Percentiles rank a stretch among this genome's conserved stretches.
Evolutionary conservation across 2,797 vertebrate genomes (phyloP).

Genomic region (Chromis chromis): DNA sequence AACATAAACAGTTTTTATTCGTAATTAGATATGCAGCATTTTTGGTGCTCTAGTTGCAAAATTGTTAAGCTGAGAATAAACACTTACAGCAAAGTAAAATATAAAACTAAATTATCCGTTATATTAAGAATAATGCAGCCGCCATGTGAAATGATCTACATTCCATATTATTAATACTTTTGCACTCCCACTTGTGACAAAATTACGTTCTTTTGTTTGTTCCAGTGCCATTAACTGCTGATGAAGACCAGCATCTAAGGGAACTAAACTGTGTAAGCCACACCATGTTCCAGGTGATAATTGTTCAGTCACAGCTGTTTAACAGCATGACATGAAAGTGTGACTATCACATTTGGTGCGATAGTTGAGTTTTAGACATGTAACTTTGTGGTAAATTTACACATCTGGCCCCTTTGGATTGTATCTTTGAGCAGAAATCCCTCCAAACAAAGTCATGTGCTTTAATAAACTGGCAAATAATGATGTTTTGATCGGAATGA

Average conservation of each 20-base stretch:
- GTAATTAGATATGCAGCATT: neutral
- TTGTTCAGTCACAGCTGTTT: conserved; percentile 44
- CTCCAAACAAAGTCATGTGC: neutral
- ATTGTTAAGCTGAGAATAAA: neutral
- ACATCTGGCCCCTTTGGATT: neutral
- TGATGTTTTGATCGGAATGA: neutral
- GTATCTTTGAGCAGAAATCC: conserved; percentile 9
- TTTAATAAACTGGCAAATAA: neutral
- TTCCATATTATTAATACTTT: too few species aligned
- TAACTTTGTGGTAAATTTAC: neutral
- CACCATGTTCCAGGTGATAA: conserved; percentile 32
- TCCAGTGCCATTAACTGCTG: neutral
- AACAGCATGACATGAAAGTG: conserved; percentile 13
- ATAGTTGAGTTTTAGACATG: conserved; percentile 12
- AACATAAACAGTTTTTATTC: neutral
- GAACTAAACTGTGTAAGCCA: conserved; percentile 15
- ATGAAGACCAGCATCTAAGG: neutral
- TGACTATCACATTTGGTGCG: conserved; percentile 8
- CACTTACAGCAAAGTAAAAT: neutral
- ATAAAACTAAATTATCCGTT: neutral
- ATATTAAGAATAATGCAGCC: too few species aligned
- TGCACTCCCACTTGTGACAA: neutral
- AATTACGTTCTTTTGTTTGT: conserved; percentile 7
- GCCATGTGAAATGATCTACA: too few species aligned
- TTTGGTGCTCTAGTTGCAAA: neutral